A percentile compares a stretch with the other conserved stretches of the same genome.
Evolutionary conservation across 2,113 vertebrate genomes (phyloP).

Genomic region (Calcarius ornatus): DNA sequence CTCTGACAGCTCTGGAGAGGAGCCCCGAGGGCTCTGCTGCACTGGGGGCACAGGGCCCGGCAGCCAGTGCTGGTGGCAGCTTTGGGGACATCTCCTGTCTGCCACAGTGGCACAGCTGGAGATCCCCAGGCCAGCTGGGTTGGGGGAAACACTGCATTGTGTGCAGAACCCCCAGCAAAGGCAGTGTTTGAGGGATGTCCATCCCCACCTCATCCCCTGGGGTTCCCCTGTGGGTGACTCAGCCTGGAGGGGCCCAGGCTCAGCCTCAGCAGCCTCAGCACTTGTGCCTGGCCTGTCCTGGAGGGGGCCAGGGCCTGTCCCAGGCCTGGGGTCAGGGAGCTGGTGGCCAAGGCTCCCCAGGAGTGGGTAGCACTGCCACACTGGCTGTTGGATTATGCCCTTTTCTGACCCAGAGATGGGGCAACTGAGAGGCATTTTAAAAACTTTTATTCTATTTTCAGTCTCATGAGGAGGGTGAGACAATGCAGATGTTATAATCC

Average conservation of each 20-base stretch:
- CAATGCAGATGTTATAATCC: background rate
- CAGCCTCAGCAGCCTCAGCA: background rate
- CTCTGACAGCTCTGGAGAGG: background rate
- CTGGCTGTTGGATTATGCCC: background rate
- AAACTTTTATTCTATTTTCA: background rate
- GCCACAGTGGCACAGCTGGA: background rate
- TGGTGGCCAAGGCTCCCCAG: background rate
- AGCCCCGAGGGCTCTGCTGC: background rate
- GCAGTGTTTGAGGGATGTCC: background rate
- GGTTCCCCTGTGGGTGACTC: background rate
- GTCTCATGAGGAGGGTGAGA: background rate
- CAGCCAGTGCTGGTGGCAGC: background rate
- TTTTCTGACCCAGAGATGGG: background rate
- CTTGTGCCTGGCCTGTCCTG: rapidly evolving
- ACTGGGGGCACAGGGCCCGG: rapidly evolving
- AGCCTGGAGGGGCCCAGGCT: background rate
- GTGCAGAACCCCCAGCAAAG: background rate
- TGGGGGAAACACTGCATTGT: background rate
- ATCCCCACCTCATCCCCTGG: background rate
- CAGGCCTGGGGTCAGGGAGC: background rate
- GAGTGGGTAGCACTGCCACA: background rate
- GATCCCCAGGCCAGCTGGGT: background rate
- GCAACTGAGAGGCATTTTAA: background rate
- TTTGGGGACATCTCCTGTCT: background rate
- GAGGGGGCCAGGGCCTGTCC: background rate